A percentile compares a stretch with the other conserved stretches of the same genome.
Evolutionary conservation across 2,888 invertebrate genomes (phyloP).

Genomic region (Phragmatobia fuliginosa): DNA sequence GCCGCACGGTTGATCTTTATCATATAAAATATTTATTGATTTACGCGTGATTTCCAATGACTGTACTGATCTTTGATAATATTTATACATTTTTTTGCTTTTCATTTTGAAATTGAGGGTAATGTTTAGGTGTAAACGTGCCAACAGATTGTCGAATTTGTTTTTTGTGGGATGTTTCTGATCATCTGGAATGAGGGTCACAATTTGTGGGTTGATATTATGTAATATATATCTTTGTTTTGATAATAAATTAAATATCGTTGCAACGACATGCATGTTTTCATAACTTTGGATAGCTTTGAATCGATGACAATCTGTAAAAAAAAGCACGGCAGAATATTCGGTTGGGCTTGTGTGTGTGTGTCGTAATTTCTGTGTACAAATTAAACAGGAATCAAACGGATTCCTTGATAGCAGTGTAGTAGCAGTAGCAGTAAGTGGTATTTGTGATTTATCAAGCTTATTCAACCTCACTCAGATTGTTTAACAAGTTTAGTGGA

Average conservation of each 20-base stretch:
- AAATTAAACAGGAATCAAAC: no score
- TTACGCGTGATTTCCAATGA: constrained; percentile 57
- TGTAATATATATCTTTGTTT: background rate
- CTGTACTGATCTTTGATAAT: constrained; percentile 24
- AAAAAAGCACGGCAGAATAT: no score
- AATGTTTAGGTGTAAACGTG: constrained; percentile 31
- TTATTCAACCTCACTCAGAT: no score
- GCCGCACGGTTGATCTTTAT: constrained; percentile 59
- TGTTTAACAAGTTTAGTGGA: no score
- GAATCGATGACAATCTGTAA: no score
- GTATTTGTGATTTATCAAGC: no score
- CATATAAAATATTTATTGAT: constrained; percentile 57
- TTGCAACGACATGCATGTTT: constrained; percentile 6
- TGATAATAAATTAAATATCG: background rate
- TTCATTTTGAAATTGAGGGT: constrained; percentile 15
- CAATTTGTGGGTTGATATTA: constrained; percentile 13
- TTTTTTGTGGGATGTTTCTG: constrained; percentile 20
- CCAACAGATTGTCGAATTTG: constrained; percentile 28
- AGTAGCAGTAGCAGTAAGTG: no score
- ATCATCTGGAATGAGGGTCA: constrained; percentile 9
- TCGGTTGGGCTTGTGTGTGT: no score
- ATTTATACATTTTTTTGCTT: constrained; percentile 17
- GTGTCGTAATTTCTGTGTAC: no score
- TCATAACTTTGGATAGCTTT: no score
- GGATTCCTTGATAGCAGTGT: no score